Evolutionary conservation across 37 sponge, comb jelly and placozoan genomes (phyloP).

Genomic region (Aplysina aerophoba): DNA sequence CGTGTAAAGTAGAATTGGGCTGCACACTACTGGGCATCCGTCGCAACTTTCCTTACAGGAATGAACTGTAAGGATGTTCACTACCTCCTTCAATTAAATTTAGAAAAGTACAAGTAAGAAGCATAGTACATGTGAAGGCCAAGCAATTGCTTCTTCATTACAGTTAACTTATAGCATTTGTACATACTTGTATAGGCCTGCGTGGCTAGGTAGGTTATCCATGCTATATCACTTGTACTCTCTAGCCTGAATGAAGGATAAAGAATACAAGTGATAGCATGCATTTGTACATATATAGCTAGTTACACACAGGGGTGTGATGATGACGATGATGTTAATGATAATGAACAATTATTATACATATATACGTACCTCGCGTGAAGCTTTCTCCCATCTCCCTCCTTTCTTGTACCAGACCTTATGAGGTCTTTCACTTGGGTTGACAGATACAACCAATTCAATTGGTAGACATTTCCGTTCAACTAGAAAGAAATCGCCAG

Average conservation of each 20-base stretch:
- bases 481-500: neutral
- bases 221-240: no score
- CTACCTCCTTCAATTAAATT: neutral
- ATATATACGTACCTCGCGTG: neutral
- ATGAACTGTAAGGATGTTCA: neutral
- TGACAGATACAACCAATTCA: neutral
- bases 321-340: no score
- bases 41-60: neutral
- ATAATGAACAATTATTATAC: no score
- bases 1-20: conserved; percentile 27
- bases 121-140: no score
- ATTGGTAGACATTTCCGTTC: neutral
- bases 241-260: no score
- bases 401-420: neutral
- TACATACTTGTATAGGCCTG: no score
- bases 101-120: neutral
- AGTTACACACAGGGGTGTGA: no score
- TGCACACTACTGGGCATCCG: conserved; percentile 4
- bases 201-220: no score
- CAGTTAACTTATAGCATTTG: no score
- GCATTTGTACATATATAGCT: no score
- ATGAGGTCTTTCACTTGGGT: neutral
- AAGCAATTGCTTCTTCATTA: no score
- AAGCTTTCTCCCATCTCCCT: neutral
- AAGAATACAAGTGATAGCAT: no score